Evolutionary conservation across 2,113 vertebrate genomes (phyloP), one percentile per base, ranked within the genome.

Genomic region (Pollachius pollachius): DNA sequence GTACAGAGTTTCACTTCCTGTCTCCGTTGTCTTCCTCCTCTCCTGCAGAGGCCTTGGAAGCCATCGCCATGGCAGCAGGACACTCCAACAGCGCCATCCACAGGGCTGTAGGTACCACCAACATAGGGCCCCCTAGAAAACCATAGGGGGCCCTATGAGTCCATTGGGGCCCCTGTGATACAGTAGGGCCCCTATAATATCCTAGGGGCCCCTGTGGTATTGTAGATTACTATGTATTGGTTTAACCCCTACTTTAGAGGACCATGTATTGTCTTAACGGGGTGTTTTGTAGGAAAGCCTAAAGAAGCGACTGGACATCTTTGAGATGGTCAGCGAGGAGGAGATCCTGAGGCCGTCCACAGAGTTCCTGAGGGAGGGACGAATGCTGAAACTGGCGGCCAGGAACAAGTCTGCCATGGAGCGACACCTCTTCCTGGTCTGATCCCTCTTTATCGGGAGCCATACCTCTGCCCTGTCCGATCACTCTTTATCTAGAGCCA

Each of bases 261-360:
- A 34, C 30, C 6, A 34, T 48, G 41, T 48, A 9, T 48, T 1
- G 41, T 7, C 8, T 48, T 12, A 48, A 48, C 41, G 41, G 41
- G 41, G 8, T 37, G 0, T 68, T 17, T 17, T 73, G 27, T 73
- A 99, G 97, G 97, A 98, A n/a, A 99, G 97, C 62, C 88, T 98
- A 62, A 99, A 99, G 91, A 99, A 98, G 73, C 89, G 98, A 73
- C 69, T 98, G 84, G 95, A 97, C 83, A 95, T 99, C 18, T 96
- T 98, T 4, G 97, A 99, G 90, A 97, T 97, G 95, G 84, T 99
- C 82, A 96, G 97, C 19, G 97, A 98, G 87, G 97, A 98, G 80
- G 97, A 97, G 80, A 95, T 99, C 0, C 96, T 99, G 3, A 93
- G 98, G 77, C 94, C 97, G 41, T 96, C 96, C 2, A 99, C 97